Evolutionary conservation across 2,797 vertebrate species (phyloP), one percentile per base, ranked within the genome.

Genomic region (Macrochelys suwanniensis): DNA sequence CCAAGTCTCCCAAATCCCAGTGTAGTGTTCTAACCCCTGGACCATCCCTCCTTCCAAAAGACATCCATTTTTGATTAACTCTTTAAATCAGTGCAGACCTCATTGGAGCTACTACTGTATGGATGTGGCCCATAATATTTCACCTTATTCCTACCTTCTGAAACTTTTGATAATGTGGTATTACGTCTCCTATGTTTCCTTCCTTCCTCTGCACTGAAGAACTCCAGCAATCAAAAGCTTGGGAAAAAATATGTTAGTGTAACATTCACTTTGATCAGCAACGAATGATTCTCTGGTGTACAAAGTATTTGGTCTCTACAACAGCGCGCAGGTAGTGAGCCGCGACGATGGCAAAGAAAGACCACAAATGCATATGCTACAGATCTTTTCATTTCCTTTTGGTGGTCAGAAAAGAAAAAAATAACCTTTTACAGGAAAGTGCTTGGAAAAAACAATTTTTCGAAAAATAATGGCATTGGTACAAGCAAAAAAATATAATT

Each of bases 261-360:
- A 49, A 88, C 77, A 95, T 33, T 79, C 88, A 82, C 76, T 92
- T 94, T 97, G 94, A 92, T 61, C 95, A 96, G 95, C 89, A 86
- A 91, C 95, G 94, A 97, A 97, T 97, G 97, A 95, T 96, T 97
- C 82, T 93, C 93, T 97, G 80, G 96, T 93, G 95, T 98, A 95
- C 95, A 97, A 93, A 97, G 88, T 95, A 94, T 94, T 96, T 97
- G 93, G 82, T 88, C 23, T 96, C 83, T 96, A 96, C 96, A 96
- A 91, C 94, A 97, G 85, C 89, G 92, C 92, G 86, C 94, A 96
- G 92, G 95, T 91, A 96, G 85, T 96, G 94, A 95, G n/a, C 54
- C 4, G 96, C 93, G 95, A 96, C 0, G 15, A 95, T 88, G 94
- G 82, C 84, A 94, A 97, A 95, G 71, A 86, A 93, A 96, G 90